These are phyloP conservation scores for Drosophila flavopinicola DNA, from an alignment of 2,888 invertebrate genomes.

Conservation along the genomic window DNA sequence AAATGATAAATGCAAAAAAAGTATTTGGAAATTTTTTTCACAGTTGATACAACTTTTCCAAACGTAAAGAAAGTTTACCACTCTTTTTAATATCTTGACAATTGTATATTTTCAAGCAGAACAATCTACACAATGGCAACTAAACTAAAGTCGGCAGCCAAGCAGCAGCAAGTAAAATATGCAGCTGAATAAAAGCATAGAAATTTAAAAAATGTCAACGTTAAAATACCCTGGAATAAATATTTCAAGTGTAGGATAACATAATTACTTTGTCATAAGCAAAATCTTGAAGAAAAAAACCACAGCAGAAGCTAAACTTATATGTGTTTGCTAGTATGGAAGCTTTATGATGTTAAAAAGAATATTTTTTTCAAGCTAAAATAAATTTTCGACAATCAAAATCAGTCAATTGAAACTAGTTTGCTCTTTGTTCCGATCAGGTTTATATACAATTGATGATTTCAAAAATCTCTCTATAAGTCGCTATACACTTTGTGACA, in stretches of 20 bases:
- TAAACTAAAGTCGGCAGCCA: conserved; percentile 18
- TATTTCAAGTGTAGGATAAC: no score
- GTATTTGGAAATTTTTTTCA: background rate
- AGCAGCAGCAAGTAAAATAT: conserved; percentile 14
- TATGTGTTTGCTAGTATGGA: no score
- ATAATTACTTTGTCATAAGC: no score
- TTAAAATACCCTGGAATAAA: conserved; percentile 15
- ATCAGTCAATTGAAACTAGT: background rate
- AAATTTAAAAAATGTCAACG: background rate
- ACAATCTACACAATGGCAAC: conserved; percentile 27
- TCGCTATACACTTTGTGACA: background rate
- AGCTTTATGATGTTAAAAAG: background rate
- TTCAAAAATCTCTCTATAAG: no score
- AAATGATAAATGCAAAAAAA: background rate
- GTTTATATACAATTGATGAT: no score
- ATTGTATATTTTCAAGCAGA: conserved; percentile 22
- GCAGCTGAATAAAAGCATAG: conserved; percentile 7
- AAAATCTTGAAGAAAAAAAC: background rate
- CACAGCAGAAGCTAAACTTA: background rate
- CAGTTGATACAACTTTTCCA: background rate
- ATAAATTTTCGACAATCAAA: background rate
- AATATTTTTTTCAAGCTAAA: no score
- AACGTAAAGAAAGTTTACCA: conserved; percentile 13
- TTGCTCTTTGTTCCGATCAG: no score
- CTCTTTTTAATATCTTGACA: conserved; percentile 40